A percentile compares a stretch with the other conserved stretches of the same genome.
Conservation (phyloP, 2,113 vertebrate species). For the Cephalopholis sonnerati region DNA sequence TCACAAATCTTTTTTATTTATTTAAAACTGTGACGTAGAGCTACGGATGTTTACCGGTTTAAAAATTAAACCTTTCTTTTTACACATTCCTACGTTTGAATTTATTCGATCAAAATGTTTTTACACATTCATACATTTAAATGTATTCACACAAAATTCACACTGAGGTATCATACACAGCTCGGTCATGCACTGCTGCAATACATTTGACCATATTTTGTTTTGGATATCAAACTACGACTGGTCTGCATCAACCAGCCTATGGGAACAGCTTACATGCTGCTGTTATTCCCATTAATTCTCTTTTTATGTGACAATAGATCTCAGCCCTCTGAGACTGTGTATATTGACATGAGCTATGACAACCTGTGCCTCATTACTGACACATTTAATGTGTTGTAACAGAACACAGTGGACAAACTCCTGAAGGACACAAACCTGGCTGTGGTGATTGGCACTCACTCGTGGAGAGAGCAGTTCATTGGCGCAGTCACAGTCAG, state of each 20-base stretch:
- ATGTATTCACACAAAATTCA: too few species aligned
- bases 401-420: slow-evolving; percentile 92
- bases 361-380: background rate
- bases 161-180: too few species aligned
- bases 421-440: slow-evolving; percentile 94
- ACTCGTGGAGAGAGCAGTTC: slow-evolving; percentile 95
- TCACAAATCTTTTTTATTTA: too few species aligned
- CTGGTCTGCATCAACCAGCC: background rate
- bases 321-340: background rate
- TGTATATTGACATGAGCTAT: background rate
- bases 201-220: too few species aligned
- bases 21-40: too few species aligned
- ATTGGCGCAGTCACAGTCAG: slow-evolving; percentile 93
- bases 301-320: background rate
- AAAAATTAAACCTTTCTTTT: too few species aligned
- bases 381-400: slow-evolving; percentile 30
- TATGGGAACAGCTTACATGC: too few species aligned
- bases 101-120: too few species aligned
- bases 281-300: background rate
- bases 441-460: slow-evolving; percentile 91
- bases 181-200: too few species aligned
- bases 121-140: too few species aligned
- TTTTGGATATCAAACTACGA: background rate
- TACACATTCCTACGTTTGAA: too few species aligned
- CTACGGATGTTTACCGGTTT: too few species aligned